These are phyloP conservation scores for Streptopelia turtur DNA, from an alignment of 2,797 vertebrate species.

Conservation along the genomic window DNA sequence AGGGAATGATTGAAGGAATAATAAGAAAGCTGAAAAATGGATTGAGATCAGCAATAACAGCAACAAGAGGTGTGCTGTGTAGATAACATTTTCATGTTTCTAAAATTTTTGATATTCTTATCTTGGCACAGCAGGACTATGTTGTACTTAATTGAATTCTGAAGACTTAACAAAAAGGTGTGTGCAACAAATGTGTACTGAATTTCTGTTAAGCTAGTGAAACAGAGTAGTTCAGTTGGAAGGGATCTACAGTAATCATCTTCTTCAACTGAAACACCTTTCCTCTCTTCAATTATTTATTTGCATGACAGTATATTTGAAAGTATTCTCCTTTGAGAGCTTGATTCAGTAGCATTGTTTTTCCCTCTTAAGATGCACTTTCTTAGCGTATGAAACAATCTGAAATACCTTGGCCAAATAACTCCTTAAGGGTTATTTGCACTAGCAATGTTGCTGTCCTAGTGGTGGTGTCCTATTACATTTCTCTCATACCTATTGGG, in stretches of 20 bases:
- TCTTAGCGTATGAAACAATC: background rate
- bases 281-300: background rate
- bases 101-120: slow-evolving; percentile 33
- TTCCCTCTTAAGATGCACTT: background rate
- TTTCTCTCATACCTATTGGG: background rate
- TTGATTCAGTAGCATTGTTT: background rate
- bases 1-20: background rate
- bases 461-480: accelerated
- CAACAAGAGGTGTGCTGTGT: background rate
- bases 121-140: slow-evolving; percentile 9
- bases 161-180: background rate
- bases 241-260: background rate
- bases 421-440: background rate
- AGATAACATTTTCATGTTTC: slow-evolving; percentile 16
- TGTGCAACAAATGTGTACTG: background rate
- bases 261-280: background rate
- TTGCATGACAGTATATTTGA: accelerated
- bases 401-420: background rate
- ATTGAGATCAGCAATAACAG: background rate
- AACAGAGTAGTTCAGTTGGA: background rate
- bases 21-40: background rate
- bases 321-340: background rate
- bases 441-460: accelerated
- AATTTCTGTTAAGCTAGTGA: background rate
- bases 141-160: slow-evolving; percentile 19